phyloP scores from a whole-genome alignment of 2,888 invertebrate genomes.

The Margaritifera margaritifera region DNA sequence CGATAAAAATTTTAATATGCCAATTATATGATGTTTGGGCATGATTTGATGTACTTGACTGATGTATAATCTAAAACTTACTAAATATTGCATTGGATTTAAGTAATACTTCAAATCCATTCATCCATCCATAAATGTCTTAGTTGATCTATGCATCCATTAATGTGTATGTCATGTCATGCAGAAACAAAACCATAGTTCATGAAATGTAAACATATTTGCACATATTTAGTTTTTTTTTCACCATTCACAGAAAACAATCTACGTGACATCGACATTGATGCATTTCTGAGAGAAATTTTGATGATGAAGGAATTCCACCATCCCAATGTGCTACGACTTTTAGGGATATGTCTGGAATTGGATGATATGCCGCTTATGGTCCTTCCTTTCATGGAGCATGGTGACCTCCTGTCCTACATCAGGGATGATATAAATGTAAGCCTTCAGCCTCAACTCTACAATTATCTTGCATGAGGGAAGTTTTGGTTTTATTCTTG shows the following conservation, averaged over 20 bases:
- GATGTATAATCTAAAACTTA: too few relatives aligned
- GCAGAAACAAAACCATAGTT: too few relatives aligned
- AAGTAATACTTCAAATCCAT: too few relatives aligned
- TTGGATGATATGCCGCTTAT: slow-evolving; percentile 74
- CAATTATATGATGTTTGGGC: too few relatives aligned
- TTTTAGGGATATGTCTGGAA: slow-evolving; percentile 74
- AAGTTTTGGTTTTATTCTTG: too few relatives aligned
- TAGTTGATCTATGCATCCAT: too few relatives aligned
- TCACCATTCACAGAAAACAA: slow-evolving; percentile 41
- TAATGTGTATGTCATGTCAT: too few relatives aligned
- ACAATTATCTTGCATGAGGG: too few relatives aligned
- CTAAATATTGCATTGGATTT: too few relatives aligned
- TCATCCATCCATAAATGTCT: too few relatives aligned
- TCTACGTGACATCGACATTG: slow-evolving; percentile 53
- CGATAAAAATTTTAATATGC: too few relatives aligned
- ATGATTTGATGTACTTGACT: too few relatives aligned
- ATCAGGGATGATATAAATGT: slow-evolving; percentile 72
- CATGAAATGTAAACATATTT: neutral
- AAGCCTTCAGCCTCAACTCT: slow-evolving; percentile 25
- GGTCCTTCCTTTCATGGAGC: slow-evolving; percentile 75
- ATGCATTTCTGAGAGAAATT: slow-evolving; percentile 75
- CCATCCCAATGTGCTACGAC: slow-evolving; percentile 74
- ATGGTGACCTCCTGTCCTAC: slow-evolving; percentile 74
- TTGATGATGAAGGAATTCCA: slow-evolving; percentile 75
- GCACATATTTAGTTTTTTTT: neutral